Percentiles rank a stretch among this genome's conserved stretches.
phyloP scores from a whole-genome alignment of 2,888 invertebrate species.

The Resseliella maxima region DNA sequence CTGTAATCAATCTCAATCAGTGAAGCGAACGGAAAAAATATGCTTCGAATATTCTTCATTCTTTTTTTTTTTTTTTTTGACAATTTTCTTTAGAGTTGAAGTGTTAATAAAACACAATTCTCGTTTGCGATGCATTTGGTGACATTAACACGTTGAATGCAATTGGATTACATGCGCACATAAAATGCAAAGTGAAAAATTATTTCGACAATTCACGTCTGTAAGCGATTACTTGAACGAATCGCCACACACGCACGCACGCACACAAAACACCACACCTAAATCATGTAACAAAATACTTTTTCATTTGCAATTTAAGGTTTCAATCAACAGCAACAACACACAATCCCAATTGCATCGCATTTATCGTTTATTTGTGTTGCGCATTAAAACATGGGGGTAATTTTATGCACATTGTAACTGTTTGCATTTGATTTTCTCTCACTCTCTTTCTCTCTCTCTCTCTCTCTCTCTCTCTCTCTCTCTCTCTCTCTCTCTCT shows the following conservation, averaged over 20 bases:
- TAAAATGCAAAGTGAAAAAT: slow-evolving; percentile 20
- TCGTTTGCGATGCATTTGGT: neutral
- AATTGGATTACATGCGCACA: slow-evolving; percentile 39
- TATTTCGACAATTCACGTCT: slow-evolving; percentile 39
- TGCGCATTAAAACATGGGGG: slow-evolving; percentile 27
- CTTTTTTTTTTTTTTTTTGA: neutral
- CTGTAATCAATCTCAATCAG: slow-evolving; percentile 54
- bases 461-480: too few species aligned
- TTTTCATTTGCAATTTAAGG: slow-evolving; percentile 26
- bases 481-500: too few species aligned
- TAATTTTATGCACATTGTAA: slow-evolving; percentile 53
- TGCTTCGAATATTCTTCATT: neutral
- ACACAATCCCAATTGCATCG: neutral
- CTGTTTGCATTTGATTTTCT: slow-evolving; percentile 23
- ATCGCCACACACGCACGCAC: slow-evolving; percentile 19
- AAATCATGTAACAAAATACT: slow-evolving; percentile 55
- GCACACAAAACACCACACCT: slow-evolving; percentile 44
- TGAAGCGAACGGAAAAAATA: neutral
- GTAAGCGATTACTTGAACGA: slow-evolving; percentile 55
- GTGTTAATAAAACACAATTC: slow-evolving; percentile 5
- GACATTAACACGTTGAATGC: slow-evolving; percentile 44
- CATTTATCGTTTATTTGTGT: slow-evolving; percentile 41
- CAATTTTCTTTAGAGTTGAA: too few species aligned
- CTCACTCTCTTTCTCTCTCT: neutral
- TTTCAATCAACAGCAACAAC: neutral